A percentile compares a stretch with the other conserved stretches of the same genome.
Conservation (phyloP, 2,888 invertebrate genomes). For the Eupithecia subumbrata region DNA sequence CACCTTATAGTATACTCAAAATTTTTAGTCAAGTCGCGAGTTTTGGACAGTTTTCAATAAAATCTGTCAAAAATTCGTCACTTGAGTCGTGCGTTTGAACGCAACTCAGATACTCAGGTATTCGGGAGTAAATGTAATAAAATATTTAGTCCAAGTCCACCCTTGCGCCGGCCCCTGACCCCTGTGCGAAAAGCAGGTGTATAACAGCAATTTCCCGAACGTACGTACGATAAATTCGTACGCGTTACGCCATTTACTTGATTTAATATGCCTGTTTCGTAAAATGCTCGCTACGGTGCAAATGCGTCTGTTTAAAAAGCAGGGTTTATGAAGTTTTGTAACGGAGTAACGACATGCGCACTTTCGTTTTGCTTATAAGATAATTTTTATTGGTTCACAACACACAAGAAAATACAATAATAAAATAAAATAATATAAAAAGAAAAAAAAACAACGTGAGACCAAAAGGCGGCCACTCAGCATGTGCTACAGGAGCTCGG, state of each 20-base stretch:
- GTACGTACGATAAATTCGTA: conserved; percentile 49
- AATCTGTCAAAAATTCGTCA: background rate
- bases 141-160: background rate
- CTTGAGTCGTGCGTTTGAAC: background rate
- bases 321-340: background rate
- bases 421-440: too few relatives aligned
- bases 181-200: conserved; percentile 47
- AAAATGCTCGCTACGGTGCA: conserved; percentile 45
- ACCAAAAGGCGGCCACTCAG: too few relatives aligned
- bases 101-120: background rate
- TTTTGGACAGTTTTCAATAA: background rate
- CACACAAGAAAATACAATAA: too few relatives aligned
- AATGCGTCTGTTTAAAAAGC: conserved; percentile 21
- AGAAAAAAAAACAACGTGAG: too few relatives aligned
- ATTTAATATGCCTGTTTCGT: conserved; percentile 52
- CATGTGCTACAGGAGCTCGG: too few relatives aligned
- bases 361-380: background rate
- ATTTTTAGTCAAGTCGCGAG: too few relatives aligned
- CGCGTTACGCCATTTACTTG: conserved; percentile 53
- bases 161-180: conserved; percentile 22
- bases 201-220: conserved; percentile 50
- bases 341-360: background rate
- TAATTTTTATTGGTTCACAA: too few relatives aligned
- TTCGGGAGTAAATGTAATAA: background rate
- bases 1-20: too few relatives aligned